A percentile compares a stretch with the other conserved stretches of the same genome.
phyloP scores from a whole-genome alignment of 2,113 vertebrate species.

The Dolichallabes microphthalmus region DNA sequence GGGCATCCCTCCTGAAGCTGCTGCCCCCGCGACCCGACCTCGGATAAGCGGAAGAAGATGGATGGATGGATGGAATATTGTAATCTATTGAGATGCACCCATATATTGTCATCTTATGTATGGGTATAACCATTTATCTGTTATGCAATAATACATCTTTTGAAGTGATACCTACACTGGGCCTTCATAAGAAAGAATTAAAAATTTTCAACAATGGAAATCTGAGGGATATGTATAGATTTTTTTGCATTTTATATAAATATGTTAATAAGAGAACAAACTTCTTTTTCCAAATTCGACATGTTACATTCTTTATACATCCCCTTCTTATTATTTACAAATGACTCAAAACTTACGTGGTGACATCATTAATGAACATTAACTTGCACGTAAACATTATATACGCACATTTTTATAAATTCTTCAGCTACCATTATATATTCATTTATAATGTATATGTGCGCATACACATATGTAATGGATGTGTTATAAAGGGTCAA shows the following conservation, averaged over 20 bases:
- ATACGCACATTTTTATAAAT: not conserved
- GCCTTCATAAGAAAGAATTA: not conserved
- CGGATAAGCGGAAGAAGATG: too few relatives aligned
- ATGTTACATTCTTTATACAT: not conserved
- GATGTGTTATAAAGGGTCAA: not conserved
- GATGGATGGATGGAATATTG: too few relatives aligned
- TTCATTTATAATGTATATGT: not conserved
- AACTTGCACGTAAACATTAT: not conserved
- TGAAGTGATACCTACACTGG: not conserved
- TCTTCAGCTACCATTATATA: not conserved
- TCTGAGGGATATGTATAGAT: not conserved
- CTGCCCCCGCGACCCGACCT: too few relatives aligned
- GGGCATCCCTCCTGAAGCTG: too few relatives aligned
- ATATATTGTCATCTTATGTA: not conserved
- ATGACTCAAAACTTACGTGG: not conserved
- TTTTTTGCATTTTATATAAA: not conserved
- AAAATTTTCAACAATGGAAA: not conserved
- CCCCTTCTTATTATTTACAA: not conserved
- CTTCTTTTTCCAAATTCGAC: not conserved
- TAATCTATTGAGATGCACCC: too few relatives aligned
- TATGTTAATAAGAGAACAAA: not conserved
- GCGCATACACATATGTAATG: not conserved
- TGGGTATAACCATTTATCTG: not conserved
- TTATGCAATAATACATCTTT: too few relatives aligned
- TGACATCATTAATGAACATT: not conserved